Conservation (phyloP, 2,113 vertebrate genomes). For the Nannobrachium achirus region DNA sequence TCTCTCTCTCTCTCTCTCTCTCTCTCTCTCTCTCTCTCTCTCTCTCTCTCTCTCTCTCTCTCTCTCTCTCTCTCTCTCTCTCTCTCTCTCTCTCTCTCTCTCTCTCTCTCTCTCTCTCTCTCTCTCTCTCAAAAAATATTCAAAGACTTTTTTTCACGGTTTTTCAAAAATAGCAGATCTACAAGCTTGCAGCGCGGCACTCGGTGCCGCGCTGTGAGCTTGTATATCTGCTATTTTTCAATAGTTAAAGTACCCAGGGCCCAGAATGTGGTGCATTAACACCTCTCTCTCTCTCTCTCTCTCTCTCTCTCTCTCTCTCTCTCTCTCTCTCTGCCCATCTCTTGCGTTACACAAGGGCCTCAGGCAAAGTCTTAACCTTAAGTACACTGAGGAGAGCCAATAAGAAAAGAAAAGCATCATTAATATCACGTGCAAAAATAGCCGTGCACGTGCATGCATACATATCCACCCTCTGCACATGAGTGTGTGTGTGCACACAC, state of each 20-base stretch:
- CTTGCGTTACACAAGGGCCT: slow-evolving; percentile 45
- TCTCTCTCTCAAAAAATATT: too few relatives aligned
- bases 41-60: slow-evolving; percentile 12
- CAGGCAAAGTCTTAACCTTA: slow-evolving; percentile 60
- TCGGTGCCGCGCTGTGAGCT: too few relatives aligned
- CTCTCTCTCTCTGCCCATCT: slow-evolving; percentile 36
- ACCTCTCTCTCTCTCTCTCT: slow-evolving; percentile 26
- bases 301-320: slow-evolving; percentile 13
- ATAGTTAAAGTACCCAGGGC: too few relatives aligned
- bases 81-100: slow-evolving; percentile 12
- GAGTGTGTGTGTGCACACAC: slow-evolving; percentile 12
- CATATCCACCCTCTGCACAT: background rate
- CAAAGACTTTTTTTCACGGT: too few relatives aligned
- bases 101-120: slow-evolving; percentile 12
- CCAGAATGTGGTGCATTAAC: too few relatives aligned
- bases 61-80: slow-evolving; percentile 12
- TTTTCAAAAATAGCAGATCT: too few relatives aligned
- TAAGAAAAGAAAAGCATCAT: slow-evolving; percentile 48
- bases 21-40: slow-evolving; percentile 12
- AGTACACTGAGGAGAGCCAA: slow-evolving; percentile 43
- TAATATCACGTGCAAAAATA: slow-evolving; percentile 30
- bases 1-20: slow-evolving; percentile 12
- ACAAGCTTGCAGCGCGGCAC: too few relatives aligned
- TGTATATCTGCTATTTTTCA: too few relatives aligned
- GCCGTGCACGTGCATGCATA: slow-evolving; percentile 18